A percentile compares a stretch with the other conserved stretches of the same genome.
Conservation (phyloP, 2,797 vertebrate species). For the Pempheris klunzingeri region DNA sequence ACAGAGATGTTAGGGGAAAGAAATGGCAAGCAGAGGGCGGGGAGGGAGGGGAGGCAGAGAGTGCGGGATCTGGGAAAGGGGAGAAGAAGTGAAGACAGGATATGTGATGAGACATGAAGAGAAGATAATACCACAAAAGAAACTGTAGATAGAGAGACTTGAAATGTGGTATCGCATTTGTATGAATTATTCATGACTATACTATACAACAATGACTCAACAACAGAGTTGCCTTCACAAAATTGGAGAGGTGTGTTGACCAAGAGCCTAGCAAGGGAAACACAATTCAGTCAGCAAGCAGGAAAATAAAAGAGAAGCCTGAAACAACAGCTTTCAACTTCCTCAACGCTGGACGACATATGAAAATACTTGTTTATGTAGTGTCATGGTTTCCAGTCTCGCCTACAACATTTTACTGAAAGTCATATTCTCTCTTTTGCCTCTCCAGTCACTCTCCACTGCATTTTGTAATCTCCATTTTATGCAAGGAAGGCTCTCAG, state of each 20-base stretch:
- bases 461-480: conserved; percentile 9
- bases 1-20: conserved; percentile 11
- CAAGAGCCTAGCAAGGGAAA: conserved; percentile 27
- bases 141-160: conserved; percentile 38
- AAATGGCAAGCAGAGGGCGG: conserved; percentile 22
- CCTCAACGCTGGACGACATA: conserved; percentile 2
- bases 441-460: not conserved
- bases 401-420: not conserved
- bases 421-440: not conserved
- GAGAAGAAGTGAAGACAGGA: conserved; percentile 31
- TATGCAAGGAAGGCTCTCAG: not conserved
- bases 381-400: conserved; percentile 4
- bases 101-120: conserved; percentile 50
- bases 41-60: conserved; percentile 10
- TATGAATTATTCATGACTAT: conserved; percentile 62
- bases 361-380: not conserved
- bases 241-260: conserved; percentile 34
- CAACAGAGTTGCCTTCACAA: conserved; percentile 51
- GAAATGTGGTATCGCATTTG: conserved; percentile 37
- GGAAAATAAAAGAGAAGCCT: conserved; percentile 5
- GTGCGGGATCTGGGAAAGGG: conserved; percentile 1
- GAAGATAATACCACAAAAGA: conserved; percentile 51
- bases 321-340: conserved; percentile 14
- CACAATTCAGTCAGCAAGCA: conserved; percentile 28
- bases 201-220: conserved; percentile 47